Evolutionary conservation across 2,888 invertebrate genomes (phyloP).

Genomic region (Drosophila nr. perissopoda): DNA sequence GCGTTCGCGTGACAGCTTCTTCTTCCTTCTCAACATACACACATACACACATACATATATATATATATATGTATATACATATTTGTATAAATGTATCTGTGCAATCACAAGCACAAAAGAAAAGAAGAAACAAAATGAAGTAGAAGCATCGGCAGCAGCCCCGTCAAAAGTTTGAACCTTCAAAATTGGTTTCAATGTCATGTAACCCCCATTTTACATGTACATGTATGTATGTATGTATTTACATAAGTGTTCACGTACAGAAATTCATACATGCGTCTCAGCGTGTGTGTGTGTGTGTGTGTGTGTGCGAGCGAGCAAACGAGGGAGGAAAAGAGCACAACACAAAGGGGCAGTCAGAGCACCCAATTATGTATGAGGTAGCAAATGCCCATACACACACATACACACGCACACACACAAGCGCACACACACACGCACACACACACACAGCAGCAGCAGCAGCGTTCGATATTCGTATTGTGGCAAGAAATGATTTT

Average conservation of each 20-base stretch:
- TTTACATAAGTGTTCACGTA: not conserved
- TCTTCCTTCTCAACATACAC: not conserved
- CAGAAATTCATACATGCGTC: slow-evolving; percentile 7
- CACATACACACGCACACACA: slow-evolving; percentile 1
- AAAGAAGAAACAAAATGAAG: not conserved
- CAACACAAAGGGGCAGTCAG: slow-evolving; percentile 15
- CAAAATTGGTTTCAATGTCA: slow-evolving; percentile 78
- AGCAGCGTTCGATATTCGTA: slow-evolving; percentile 25
- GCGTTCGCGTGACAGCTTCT: not conserved
- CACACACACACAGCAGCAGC: not conserved
- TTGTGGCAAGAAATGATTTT: slow-evolving; percentile 17
- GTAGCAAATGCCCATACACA: slow-evolving; percentile 9
- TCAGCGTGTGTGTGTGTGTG: slow-evolving; percentile 12
- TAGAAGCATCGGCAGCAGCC: not conserved
- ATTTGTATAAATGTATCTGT: not conserved
- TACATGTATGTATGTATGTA: slow-evolving; percentile 11
- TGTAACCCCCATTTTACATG: slow-evolving; percentile 74
- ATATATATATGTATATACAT: not conserved
- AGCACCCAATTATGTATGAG: slow-evolving; percentile 15
- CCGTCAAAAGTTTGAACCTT: slow-evolving; percentile 61
- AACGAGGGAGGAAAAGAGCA: slow-evolving; percentile 14
- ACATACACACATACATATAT: not conserved
- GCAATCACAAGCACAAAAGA: slow-evolving; percentile 4
- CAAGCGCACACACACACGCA: not conserved
- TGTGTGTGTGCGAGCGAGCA: not conserved